These are phyloP conservation scores for Cantharis lateralis DNA, from an alignment of 2,888 invertebrate species.

Conservation along the genomic window DNA sequence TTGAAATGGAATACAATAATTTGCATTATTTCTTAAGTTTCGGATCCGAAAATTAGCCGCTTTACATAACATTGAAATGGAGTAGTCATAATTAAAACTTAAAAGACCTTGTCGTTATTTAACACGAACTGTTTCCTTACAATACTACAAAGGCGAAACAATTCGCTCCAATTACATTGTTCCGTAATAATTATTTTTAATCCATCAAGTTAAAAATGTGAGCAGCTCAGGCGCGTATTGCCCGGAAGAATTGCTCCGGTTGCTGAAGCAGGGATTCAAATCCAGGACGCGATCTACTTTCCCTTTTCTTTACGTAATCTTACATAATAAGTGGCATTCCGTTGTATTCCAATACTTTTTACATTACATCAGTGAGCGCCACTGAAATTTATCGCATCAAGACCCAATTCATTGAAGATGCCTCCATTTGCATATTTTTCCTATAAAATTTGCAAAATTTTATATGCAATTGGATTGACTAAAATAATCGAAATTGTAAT, in stretches of 20 bases:
- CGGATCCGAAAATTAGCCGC: not conserved
- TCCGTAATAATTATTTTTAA: conserved; percentile 11
- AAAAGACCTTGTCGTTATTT: conserved; percentile 9
- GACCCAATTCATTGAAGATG: not conserved
- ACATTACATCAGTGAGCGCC: conserved; percentile 24
- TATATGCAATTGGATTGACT: not conserved
- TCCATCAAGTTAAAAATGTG: conserved; percentile 14
- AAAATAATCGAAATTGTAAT: not conserved
- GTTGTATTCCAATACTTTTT: conserved; percentile 27
- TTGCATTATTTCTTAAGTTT: not conserved
- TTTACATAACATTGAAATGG: not conserved
- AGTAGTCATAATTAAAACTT: not conserved
- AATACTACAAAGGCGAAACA: conserved; percentile 4
- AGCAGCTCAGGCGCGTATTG: conserved; percentile 27
- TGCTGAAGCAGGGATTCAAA: conserved; percentile 45
- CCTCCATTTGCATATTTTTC: not conserved
- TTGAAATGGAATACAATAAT: not conserved
- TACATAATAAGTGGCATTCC: conserved; percentile 41
- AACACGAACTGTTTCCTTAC: conserved; percentile 12
- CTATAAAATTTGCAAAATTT: not conserved
- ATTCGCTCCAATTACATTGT: conserved; percentile 14
- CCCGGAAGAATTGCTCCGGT: conserved; percentile 43
- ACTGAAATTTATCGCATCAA: not conserved
- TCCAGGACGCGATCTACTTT: conserved; percentile 53
- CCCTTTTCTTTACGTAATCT: conserved; percentile 53